These are phyloP conservation scores for Nymphalis c-album DNA, from an alignment of 2,888 invertebrate species.

Conservation along the genomic window DNA sequence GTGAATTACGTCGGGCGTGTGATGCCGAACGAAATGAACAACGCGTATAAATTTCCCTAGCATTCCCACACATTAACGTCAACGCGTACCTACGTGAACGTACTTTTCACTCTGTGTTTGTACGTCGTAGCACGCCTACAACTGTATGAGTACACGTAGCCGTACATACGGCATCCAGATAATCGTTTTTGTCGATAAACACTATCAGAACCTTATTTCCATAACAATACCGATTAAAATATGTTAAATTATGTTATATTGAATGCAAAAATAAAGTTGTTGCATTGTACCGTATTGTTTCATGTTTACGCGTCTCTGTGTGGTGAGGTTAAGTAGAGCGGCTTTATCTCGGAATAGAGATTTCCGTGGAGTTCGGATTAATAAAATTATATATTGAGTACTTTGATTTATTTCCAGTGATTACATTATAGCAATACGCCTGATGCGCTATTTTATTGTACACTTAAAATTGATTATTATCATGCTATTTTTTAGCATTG, in stretches of 20 bases:
- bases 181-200: constrained; percentile 33
- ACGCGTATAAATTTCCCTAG: constrained; percentile 77
- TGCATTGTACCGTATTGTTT: constrained; percentile 80
- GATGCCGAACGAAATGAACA: constrained; percentile 64
- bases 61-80: constrained; percentile 71
- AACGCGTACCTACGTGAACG: constrained; percentile 58
- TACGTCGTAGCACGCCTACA: constrained; percentile 35
- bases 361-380: constrained; percentile 72
- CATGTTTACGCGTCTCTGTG: constrained; percentile 79
- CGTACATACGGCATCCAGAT: constrained; percentile 44
- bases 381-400: constrained; percentile 45
- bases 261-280: constrained; percentile 63
- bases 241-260: constrained; percentile 37
- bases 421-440: constrained; percentile 12
- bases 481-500: constrained; percentile 9
- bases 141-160: constrained; percentile 66
- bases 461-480: neutral
- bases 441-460: neutral
- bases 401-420: constrained; percentile 9
- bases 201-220: constrained; percentile 45
- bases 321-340: constrained; percentile 81
- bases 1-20: constrained; percentile 70
- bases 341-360: constrained; percentile 78
- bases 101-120: constrained; percentile 43
- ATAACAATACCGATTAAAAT: constrained; percentile 46